phyloP scores from a whole-genome alignment of 2,888 invertebrate genomes.

The Polymixis lichenea region DNA sequence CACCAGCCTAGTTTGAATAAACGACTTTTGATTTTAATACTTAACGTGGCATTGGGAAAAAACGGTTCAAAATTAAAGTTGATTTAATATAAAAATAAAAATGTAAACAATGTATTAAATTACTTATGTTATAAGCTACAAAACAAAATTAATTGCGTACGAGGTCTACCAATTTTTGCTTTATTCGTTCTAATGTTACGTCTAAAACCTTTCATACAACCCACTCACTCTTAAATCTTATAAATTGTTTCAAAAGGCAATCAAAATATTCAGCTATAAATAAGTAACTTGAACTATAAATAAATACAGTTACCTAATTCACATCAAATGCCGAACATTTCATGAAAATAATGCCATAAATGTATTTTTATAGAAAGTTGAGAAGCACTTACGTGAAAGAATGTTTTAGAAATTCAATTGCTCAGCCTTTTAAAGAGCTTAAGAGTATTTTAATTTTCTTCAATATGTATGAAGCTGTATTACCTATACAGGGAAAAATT shows the following conservation, averaged over 20 bases:
- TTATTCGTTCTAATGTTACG: not conserved
- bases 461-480: not conserved
- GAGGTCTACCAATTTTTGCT: not conserved
- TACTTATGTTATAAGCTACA: too few relatives aligned
- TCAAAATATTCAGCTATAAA: conserved; percentile 26
- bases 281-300: conserved; percentile 8
- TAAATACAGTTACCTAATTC: not conserved
- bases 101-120: too few relatives aligned
- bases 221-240: not conserved
- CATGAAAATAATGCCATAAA: not conserved
- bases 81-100: not conserved
- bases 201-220: not conserved
- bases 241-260: conserved; percentile 11
- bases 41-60: too few relatives aligned
- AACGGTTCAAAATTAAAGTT: not conserved
- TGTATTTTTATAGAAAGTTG: conserved; percentile 10
- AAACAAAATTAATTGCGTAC: too few relatives aligned
- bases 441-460: not conserved
- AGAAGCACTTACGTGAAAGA: not conserved
- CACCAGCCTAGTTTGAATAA: too few relatives aligned
- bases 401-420: conserved; percentile 14
- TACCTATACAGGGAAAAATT: not conserved
- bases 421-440: not conserved
- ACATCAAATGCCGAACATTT: conserved; percentile 19
- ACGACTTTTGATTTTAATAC: too few relatives aligned